Evolutionary conservation across 1,140 invertebrate genomes (phyloP).

Genomic region (Neodiprion lecontei): DNA sequence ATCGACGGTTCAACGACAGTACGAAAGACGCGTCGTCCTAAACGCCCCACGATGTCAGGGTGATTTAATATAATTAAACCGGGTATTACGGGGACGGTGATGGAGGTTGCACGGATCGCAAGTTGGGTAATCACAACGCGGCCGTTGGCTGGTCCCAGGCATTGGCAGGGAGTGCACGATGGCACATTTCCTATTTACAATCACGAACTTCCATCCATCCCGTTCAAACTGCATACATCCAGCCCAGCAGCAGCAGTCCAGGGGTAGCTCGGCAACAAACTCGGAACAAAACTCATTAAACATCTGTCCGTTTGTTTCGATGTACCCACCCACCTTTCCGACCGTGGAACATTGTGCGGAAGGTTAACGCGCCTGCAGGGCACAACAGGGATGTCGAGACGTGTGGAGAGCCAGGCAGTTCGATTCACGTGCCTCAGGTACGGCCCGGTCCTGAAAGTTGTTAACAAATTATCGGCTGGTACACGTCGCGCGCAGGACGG

Average conservation of each 20-base stretch:
- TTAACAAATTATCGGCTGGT: background rate
- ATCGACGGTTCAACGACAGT: no score
- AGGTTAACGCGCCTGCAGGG: background rate
- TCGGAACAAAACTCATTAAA: constrained; percentile 5
- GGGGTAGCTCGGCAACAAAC: background rate
- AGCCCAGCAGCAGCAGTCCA: no score
- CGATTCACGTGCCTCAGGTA: background rate
- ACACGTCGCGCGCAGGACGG: background rate
- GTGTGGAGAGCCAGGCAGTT: background rate
- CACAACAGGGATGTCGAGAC: background rate
- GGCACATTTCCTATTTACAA: constrained; percentile 4
- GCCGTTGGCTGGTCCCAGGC: background rate
- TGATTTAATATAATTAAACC: no score
- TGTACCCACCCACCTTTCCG: background rate
- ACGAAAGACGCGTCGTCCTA: no score
- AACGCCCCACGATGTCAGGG: no score
- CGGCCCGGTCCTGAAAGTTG: background rate
- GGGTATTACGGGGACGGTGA: no score
- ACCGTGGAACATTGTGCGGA: background rate
- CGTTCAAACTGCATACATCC: no score
- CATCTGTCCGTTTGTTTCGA: constrained; percentile 4
- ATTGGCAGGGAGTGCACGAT: background rate
- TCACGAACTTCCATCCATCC: background rate
- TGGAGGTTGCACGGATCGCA: no score
- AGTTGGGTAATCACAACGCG: no score